These are phyloP conservation scores for Chesias legatella DNA, from an alignment of 2,888 invertebrate species.

Conservation along the genomic window DNA sequence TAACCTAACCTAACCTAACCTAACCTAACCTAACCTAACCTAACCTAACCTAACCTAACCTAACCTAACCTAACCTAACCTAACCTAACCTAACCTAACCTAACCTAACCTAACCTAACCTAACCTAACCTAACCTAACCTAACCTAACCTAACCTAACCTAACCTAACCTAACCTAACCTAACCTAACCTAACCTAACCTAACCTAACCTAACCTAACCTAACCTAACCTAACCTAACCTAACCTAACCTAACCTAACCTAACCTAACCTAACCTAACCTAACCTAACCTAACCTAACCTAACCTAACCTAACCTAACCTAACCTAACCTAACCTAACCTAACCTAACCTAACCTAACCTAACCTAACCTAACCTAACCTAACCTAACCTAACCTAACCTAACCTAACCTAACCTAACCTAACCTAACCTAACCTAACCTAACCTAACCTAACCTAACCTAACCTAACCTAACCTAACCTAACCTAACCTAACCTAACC, in stretches of 20 bases:
- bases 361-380: conserved; percentile 11
- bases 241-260: conserved; percentile 7
- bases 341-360: background rate
- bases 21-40: conserved; percentile 1
- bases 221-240: conserved; percentile 5
- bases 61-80: conserved; percentile 16
- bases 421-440: conserved; percentile 1
- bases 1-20: background rate
- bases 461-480: conserved; percentile 7
- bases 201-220: conserved; percentile 1
- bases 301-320: conserved; percentile 8
- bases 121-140: conserved; percentile 20
- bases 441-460: conserved; percentile 9
- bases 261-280: conserved; percentile 8
- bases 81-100: conserved; percentile 11
- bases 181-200: conserved; percentile 8
- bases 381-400: background rate
- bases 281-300: conserved; percentile 15
- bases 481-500: conserved; percentile 7
- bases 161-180: conserved; percentile 19
- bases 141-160: conserved; percentile 19
- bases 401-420: background rate
- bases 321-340: background rate
- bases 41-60: conserved; percentile 14
- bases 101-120: conserved; percentile 29